These are phyloP conservation scores for Holacanthella duospinosa DNA, from an alignment of 2,888 invertebrate species.

Conservation along the genomic window DNA sequence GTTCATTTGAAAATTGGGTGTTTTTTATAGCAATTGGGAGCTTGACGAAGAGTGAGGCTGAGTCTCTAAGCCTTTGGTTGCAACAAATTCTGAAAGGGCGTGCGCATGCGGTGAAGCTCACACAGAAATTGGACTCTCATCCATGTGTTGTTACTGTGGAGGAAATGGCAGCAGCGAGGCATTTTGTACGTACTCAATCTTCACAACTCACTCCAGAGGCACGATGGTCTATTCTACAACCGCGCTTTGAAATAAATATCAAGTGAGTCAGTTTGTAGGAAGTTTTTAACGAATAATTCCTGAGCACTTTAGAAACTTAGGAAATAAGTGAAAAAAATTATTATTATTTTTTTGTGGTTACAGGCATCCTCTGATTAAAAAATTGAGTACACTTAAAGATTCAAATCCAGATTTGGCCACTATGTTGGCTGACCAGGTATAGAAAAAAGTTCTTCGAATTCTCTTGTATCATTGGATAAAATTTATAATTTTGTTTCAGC, in stretches of 20 bases:
- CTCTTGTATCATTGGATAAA: too few species aligned
- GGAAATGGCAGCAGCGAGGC: slow-evolving; percentile 93
- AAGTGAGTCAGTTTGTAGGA: slow-evolving; percentile 60
- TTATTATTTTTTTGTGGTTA: neutral
- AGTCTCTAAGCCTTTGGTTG: slow-evolving; percentile 67
- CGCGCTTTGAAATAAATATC: slow-evolving; percentile 87
- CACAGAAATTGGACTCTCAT: slow-evolving; percentile 71
- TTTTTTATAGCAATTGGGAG: slow-evolving; percentile 51
- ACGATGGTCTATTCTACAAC: slow-evolving; percentile 73
- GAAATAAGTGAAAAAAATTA: neutral
- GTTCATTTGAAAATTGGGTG: neutral
- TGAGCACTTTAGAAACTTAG: neutral
- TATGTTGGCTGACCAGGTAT: slow-evolving; percentile 71
- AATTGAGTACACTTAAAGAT: slow-evolving; percentile 62
- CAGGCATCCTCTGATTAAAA: slow-evolving; percentile 80
- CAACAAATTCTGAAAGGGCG: slow-evolving; percentile 64
- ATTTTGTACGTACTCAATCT: slow-evolving; percentile 83
- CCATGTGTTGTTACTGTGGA: slow-evolving; percentile 91
- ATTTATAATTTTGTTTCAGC: slow-evolving; percentile 45
- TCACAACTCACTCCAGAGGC: slow-evolving; percentile 70
- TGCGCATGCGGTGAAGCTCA: slow-evolving; percentile 71
- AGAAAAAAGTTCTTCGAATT: slow-evolving; percentile 17
- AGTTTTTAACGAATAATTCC: neutral
- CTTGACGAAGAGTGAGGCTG: slow-evolving; percentile 62
- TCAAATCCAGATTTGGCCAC: slow-evolving; percentile 70